Base-by-base conservation (phyloP, 1,140 invertebrate genomes). In the Pseudobourletiella spinata region DNA sequence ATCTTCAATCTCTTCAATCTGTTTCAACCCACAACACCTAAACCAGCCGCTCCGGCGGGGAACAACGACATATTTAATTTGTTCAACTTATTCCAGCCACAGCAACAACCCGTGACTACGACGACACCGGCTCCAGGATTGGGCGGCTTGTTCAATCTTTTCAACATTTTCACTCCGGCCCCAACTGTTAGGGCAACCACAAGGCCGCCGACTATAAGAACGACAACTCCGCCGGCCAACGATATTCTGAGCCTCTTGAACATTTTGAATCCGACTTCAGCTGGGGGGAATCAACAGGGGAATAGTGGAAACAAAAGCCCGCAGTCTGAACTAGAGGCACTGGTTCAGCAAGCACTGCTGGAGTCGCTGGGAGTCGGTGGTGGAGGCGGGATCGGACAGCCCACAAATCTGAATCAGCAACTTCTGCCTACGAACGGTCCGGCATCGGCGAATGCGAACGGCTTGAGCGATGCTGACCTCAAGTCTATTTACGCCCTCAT, bases 161-260 rank as follows among this genome's bases (percentile, higher is more conserved):
- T 48, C 18, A 48, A 48, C 18, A 15, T 48, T 28, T 25, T 51
- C 24, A 57, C 44, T 43, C 11, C 51, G 16, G 8, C 29, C 58
- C n/a, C n/a, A n/a, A n/a, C n/a, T n/a, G n/a, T n/a, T n/a, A n/a
- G n/a, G n/a, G n/a, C n/a, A 54, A 56, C 60, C 3, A 44, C 42
- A 32, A 28, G 11, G 39, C n/a, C 20, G 18, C 30, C 29, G 15
- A 55, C 54, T 8, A 29, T 51, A 8, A n/a, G n/a, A n/a, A 56
- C 64, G 3, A 18, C 55, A 61, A 16, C 39, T 55, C 58, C 50
- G 20, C 22, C 54, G 4, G 26, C 50, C 20, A 30, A 57, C 14
- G 57, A 66, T 29, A 22, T 65, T 43, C 43, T 65, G 15, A 54
- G 55, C n/a, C 26, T 65, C 6, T 46, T 61, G 14, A 61, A 50